Evolutionary conservation across 2,797 vertebrate genomes (phyloP), one percentile per base, ranked within the genome.

Genomic region (Chloroceryle inda): DNA sequence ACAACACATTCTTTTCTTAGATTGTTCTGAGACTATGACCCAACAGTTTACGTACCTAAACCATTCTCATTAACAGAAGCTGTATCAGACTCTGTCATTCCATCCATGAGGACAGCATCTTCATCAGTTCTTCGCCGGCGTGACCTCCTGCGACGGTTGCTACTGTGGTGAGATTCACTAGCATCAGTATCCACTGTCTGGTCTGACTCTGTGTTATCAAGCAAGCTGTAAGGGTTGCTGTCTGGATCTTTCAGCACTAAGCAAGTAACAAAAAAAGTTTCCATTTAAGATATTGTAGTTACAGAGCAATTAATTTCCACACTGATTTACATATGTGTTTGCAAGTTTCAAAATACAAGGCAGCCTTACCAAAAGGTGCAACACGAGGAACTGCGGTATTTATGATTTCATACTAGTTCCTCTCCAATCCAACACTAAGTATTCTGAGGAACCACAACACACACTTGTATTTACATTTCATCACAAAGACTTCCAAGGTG

Each of bases 1-100:
- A 81, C 66, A 66, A 74, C 83, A 81, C 40, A 7, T 42, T 16
- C 53, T 61, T 55, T 76, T 52, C 55, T 74, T 22, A 35, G 59
- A 69, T 86, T 71, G 6, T 38, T 85, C 66, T 79, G 79, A 66
- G 78, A 62, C 92, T 80, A 45, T 38, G 37, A 37, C 53, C 89
- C 86, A 92, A 88, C 40, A 64, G 82, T 94, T 97, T 97, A 97
- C 98, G 98, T 98, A 99, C 99, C 99, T 88, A 99, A 98, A 97
- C 99, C 99, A 91, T 99, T 99, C 97, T 99, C 99, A 94, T 99
- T 99, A 97, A 99, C 97, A 52, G 99, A 99, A 78, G 99, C 98
- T 62, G 99, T 99, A 97, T 99, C 99, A 29, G 99, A 99, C 97
- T 99, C 99, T 94, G 99, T 99, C 99, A 99, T 99, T 88, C 99